Conservation (phyloP, 2,888 invertebrate genomes). For the Norana najaformis region DNA sequence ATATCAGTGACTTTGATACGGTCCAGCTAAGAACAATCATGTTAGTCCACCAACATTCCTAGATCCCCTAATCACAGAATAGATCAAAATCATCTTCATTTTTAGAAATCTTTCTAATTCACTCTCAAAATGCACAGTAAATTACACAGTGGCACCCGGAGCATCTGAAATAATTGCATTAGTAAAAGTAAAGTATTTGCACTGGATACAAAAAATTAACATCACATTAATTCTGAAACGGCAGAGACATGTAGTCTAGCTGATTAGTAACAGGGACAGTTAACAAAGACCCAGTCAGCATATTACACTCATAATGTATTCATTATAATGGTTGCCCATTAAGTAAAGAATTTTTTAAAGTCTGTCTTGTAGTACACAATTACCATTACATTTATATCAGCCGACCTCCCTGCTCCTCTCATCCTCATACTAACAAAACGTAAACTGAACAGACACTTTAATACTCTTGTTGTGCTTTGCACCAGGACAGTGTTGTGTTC, state of each 20-base stretch:
- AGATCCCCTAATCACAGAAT: not conserved
- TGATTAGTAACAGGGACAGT: not conserved
- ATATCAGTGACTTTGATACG: not conserved
- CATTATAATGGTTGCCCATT: not conserved
- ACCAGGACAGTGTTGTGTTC: not conserved
- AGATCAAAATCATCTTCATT: not conserved
- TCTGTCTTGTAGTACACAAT: not conserved
- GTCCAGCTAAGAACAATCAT: not conserved
- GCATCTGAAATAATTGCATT: not conserved
- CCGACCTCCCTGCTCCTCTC: not conserved
- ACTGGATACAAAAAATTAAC: not conserved
- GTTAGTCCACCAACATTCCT: not conserved
- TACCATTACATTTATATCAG: not conserved
- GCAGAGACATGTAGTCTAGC: not conserved
- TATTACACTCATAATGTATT: not conserved
- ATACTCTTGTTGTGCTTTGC: not conserved
- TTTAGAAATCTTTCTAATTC: not conserved
- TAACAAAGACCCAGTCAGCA: not conserved
- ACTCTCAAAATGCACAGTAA: not conserved
- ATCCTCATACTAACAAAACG: not conserved
- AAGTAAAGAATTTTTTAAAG: not conserved
- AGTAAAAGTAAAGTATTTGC: not conserved
- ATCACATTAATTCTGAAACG: not conserved
- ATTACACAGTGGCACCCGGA: not conserved
- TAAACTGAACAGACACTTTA: not conserved